These are phyloP conservation scores for Azorinus chamasolen DNA, from an alignment of 2,888 invertebrate genomes.

Conservation along the genomic window DNA sequence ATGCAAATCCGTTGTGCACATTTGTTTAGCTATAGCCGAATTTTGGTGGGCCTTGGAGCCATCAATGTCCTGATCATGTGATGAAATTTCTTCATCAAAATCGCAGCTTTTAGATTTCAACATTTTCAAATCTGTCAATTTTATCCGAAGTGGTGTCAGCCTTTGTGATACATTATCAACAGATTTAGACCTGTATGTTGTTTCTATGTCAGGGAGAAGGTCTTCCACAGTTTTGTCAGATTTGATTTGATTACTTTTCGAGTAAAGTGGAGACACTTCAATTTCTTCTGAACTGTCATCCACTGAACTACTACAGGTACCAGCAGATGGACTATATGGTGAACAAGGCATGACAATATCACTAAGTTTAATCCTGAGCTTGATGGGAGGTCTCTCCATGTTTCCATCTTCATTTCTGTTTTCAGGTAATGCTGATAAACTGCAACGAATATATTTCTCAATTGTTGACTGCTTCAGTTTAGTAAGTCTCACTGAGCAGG, in stretches of 20 bases:
- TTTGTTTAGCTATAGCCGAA: neutral
- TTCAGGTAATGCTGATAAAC: no score
- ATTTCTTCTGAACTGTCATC: slow-evolving; percentile 6
- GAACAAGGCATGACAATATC: slow-evolving; percentile 33
- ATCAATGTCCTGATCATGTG: neutral
- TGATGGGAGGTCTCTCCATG: slow-evolving; percentile 42
- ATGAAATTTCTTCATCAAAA: neutral
- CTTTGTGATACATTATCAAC: no score
- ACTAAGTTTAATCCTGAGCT: slow-evolving; percentile 44
- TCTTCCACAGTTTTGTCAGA: neutral
- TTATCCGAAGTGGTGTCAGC: no score
- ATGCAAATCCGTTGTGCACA: neutral
- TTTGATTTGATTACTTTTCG: no score
- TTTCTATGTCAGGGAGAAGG: neutral
- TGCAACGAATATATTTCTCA: slow-evolving; percentile 24
- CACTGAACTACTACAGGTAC: neutral
- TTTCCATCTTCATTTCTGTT: slow-evolving; percentile 10
- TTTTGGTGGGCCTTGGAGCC: neutral
- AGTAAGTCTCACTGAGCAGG: slow-evolving; percentile 32
- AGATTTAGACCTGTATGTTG: no score
- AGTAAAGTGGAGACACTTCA: no score
- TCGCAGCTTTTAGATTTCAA: neutral
- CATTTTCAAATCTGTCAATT: neutral
- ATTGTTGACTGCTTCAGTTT: slow-evolving; percentile 27
- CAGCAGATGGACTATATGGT: slow-evolving; percentile 33